These are phyloP conservation scores for Harpalus rufipes DNA, from an alignment of 2,888 invertebrate genomes.

Conservation along the genomic window DNA sequence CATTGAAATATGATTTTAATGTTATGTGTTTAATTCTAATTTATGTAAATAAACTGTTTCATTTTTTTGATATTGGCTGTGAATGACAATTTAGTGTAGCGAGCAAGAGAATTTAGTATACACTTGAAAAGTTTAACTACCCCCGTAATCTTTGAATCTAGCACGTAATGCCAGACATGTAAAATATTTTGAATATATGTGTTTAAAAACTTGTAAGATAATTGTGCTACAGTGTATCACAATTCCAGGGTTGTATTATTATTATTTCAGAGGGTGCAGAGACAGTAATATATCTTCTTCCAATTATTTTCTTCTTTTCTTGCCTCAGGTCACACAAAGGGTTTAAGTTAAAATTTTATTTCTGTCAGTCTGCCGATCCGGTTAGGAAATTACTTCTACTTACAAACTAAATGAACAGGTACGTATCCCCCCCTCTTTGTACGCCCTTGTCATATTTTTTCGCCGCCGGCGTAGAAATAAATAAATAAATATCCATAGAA, in stretches of 20 bases:
- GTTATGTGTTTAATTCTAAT: slow-evolving; percentile 13
- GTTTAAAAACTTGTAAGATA: slow-evolving; percentile 59
- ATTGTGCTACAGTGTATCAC: slow-evolving; percentile 60
- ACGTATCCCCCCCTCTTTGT: too few species aligned
- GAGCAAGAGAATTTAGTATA: slow-evolving; percentile 43
- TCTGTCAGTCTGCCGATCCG: too few species aligned
- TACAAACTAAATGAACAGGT: too few species aligned
- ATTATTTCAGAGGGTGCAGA: slow-evolving; percentile 56
- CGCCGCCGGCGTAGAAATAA: too few species aligned
- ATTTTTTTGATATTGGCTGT: slow-evolving; percentile 62
- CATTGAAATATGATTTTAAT: slow-evolving; percentile 40
- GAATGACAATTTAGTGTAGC: slow-evolving; percentile 47
- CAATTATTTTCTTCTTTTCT: slow-evolving; percentile 49
- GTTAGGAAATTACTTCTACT: too few species aligned
- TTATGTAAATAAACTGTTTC: slow-evolving; percentile 18
- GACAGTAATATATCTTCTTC: slow-evolving; percentile 63
- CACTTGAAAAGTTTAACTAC: too few species aligned
- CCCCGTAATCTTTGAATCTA: slow-evolving; percentile 51
- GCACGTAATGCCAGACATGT: slow-evolving; percentile 33
- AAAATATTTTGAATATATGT: slow-evolving; percentile 61
- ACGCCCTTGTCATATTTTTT: too few species aligned
- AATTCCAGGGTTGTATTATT: slow-evolving; percentile 64
- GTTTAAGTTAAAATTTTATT: slow-evolving; percentile 3
- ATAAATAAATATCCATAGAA: too few species aligned
- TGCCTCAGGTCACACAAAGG: not conserved